Percentiles rank a stretch among this genome's conserved stretches.
Evolutionary conservation across 2,113 vertebrate species (phyloP).

Genomic region (Perognathus longimembris): DNA sequence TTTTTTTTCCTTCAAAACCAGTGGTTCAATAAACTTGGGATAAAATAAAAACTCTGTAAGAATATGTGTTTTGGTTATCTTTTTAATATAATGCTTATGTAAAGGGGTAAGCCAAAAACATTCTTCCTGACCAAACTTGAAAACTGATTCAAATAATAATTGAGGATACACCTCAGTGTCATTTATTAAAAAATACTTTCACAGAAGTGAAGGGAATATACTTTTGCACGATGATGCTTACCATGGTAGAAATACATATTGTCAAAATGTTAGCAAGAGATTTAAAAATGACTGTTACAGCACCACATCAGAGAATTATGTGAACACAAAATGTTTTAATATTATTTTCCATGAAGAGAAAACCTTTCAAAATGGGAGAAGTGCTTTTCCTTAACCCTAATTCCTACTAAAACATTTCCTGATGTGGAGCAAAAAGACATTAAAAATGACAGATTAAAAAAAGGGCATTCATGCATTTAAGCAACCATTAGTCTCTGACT

Average conservation of each 20-base stretch:
- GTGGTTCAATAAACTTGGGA: background rate
- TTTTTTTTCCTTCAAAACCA: background rate
- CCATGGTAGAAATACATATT: conserved; percentile 89
- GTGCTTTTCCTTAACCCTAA: conserved; percentile 73
- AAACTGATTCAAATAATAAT: conserved; percentile 75
- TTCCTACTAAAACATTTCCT: conserved; percentile 83
- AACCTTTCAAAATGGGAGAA: conserved; percentile 79
- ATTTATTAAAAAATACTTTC: conserved; percentile 95
- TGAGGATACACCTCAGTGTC: conserved; percentile 82
- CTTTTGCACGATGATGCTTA: conserved; percentile 90
- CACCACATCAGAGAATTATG: conserved; percentile 87
- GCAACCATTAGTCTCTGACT: conserved; percentile 87
- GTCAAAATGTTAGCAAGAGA: conserved; percentile 86
- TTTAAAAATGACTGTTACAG: conserved; percentile 89
- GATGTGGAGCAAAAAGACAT: conserved; percentile 81
- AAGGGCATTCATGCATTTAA: conserved; percentile 89
- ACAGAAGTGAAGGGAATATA: conserved; percentile 89
- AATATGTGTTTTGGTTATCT: background rate
- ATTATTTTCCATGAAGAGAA: conserved; percentile 81
- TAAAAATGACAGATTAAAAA: conserved; percentile 75
- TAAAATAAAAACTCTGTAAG: conserved; percentile 1
- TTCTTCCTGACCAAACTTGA: conserved; percentile 58
- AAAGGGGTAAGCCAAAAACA: conserved; percentile 28
- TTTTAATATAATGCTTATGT: conserved; percentile 10
- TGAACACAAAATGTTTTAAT: conserved; percentile 83